Conservation (phyloP, 2,113 vertebrate species). For the Neodon shergylaensis region DNA sequence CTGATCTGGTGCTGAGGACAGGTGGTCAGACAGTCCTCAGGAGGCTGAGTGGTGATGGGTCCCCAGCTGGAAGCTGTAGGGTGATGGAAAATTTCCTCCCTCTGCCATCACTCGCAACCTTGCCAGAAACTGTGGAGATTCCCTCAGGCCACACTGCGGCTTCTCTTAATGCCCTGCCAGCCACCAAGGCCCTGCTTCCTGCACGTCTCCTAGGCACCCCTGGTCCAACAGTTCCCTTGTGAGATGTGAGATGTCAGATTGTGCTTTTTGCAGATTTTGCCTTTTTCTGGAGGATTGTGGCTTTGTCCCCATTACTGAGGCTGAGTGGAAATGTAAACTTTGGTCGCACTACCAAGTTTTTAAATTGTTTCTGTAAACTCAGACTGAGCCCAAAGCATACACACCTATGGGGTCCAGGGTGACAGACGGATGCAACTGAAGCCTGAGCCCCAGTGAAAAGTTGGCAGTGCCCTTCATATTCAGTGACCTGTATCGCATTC, state of each 20-base stretch:
- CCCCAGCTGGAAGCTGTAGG: slow-evolving; percentile 44
- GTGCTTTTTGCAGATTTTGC: background rate
- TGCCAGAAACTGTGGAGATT: slow-evolving; percentile 3
- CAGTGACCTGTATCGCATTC: slow-evolving; percentile 14
- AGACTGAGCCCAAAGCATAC: background rate
- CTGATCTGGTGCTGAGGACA: slow-evolving; percentile 60
- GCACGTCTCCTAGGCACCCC: background rate
- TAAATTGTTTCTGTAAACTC: slow-evolving; percentile 23
- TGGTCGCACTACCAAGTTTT: background rate
- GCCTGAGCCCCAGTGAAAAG: background rate
- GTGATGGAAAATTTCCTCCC: slow-evolving; percentile 61
- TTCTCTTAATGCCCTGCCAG: background rate
- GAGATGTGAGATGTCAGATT: background rate
- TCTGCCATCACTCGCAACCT: background rate
- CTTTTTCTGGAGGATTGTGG: background rate
- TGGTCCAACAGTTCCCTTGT: background rate
- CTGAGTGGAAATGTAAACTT: background rate
- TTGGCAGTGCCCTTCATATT: slow-evolving; percentile 19
- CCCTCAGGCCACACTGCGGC: background rate
- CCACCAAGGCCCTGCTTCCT: background rate
- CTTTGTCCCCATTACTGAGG: background rate
- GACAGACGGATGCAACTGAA: background rate
- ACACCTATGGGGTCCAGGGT: background rate
- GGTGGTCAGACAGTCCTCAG: slow-evolving; percentile 65
- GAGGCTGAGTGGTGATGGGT: slow-evolving; percentile 35